These are phyloP conservation scores for Synodontis membranacea DNA, from an alignment of 2,113 vertebrate genomes.

Conservation along the genomic window DNA sequence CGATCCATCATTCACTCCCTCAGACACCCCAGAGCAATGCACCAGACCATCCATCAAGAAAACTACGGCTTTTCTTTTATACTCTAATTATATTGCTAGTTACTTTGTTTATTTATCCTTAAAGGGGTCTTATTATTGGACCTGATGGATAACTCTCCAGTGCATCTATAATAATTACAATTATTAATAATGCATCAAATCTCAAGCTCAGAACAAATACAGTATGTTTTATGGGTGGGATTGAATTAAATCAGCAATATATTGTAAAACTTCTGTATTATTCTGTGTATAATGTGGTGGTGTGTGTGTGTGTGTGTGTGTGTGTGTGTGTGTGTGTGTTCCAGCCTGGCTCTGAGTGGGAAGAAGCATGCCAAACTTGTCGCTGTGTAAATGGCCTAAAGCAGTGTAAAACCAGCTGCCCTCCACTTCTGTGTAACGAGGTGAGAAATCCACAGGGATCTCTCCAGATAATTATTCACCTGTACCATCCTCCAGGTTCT, in stretches of 20 bases:
- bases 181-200: slow-evolving; percentile 67
- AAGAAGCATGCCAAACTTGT: slow-evolving; percentile 67
- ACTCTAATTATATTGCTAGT: not conserved
- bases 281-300: not conserved
- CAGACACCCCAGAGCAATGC: not conserved
- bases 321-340: slow-evolving; percentile 12
- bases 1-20: not conserved
- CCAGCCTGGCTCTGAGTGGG: slow-evolving; percentile 72
- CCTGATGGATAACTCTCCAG: slow-evolving; percentile 61
- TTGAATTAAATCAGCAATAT: not conserved
- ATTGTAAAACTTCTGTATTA: not conserved
- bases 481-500: not conserved
- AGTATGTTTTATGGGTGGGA: not conserved
- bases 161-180: slow-evolving; percentile 51
- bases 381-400: slow-evolving; percentile 66
- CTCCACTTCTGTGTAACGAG: slow-evolving; percentile 66
- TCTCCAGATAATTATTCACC: slow-evolving; percentile 18
- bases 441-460: slow-evolving; percentile 48
- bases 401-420: slow-evolving; percentile 64
- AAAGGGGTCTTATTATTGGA: slow-evolving; percentile 55
- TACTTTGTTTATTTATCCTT: slow-evolving; percentile 64
- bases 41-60: not conserved
- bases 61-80: slow-evolving; percentile 11
- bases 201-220: not conserved
- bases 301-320: not conserved